A percentile compares a stretch with the other conserved stretches of the same genome.
Conservation (phyloP, 2,888 invertebrate species). For the Branchipolynoe longqiensis region DNA sequence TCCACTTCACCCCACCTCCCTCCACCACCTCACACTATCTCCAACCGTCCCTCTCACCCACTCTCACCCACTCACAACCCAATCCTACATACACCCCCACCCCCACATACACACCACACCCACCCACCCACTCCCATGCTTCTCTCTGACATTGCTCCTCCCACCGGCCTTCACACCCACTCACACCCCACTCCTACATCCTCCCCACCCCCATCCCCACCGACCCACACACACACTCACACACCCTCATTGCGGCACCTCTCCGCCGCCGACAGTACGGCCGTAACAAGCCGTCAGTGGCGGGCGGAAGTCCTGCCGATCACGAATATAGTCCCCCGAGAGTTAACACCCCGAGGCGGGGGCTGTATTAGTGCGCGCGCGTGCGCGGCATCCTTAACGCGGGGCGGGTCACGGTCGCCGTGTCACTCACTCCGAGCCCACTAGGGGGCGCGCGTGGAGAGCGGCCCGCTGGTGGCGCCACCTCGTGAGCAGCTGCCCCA, state of each 20-base stretch:
- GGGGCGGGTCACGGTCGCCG: background rate
- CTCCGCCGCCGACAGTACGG: background rate
- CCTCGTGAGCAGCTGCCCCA: slow-evolving; percentile 18
- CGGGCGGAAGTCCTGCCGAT: slow-evolving; percentile 44
- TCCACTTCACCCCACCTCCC: too few relatives aligned
- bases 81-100: too few relatives aligned
- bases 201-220: background rate
- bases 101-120: too few relatives aligned
- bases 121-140: too few relatives aligned
- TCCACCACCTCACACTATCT: too few relatives aligned
- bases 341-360: slow-evolving; percentile 45
- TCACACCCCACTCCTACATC: too few relatives aligned
- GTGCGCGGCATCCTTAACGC: slow-evolving; percentile 7
- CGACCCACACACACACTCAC: background rate
- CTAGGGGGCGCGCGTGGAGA: background rate
- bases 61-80: too few relatives aligned
- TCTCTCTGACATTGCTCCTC: too few relatives aligned
- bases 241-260: background rate
- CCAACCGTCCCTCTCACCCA: too few relatives aligned
- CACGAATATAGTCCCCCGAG: slow-evolving; percentile 51
- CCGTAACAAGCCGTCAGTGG: slow-evolving; percentile 32
- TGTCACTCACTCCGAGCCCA: background rate
- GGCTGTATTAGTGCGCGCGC: slow-evolving; percentile 42
- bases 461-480: background rate
- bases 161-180: too few relatives aligned